Percentiles rank a stretch among this genome's conserved stretches.
Conservation (phyloP, 35 echinoderm and acorn worm genomes). For the Diadema setosum region DNA sequence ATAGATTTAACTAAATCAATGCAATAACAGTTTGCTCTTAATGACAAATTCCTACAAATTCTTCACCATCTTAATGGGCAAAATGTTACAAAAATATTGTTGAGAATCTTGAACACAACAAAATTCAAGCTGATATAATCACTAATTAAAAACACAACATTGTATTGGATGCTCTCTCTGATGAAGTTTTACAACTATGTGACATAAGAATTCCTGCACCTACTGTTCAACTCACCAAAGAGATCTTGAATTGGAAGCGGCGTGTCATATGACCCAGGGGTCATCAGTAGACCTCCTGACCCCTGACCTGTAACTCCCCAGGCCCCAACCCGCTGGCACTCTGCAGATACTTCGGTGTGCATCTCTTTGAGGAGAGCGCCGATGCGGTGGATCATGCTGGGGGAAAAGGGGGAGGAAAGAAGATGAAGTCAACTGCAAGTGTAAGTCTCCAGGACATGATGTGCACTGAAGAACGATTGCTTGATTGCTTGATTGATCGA, state of each 20-base stretch:
- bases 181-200: too few relatives aligned
- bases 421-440: neutral
- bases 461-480: neutral
- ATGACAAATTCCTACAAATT: too few relatives aligned
- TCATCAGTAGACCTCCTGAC: constrained; percentile 47
- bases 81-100: too few relatives aligned
- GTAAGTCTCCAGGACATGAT: neutral
- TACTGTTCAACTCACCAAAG: constrained; percentile 87
- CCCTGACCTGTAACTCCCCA: constrained; percentile 78
- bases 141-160: too few relatives aligned
- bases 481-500: neutral
- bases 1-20: too few relatives aligned
- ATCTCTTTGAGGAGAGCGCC: constrained; percentile 64
- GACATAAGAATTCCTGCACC: too few relatives aligned
- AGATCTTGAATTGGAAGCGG: constrained; percentile 56
- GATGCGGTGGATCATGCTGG: constrained; percentile 60
- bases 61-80: too few relatives aligned
- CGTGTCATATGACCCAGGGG: constrained; percentile 30
- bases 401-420: neutral
- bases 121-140: too few relatives aligned
- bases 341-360: constrained; percentile 57
- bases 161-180: too few relatives aligned
- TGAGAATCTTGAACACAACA: too few relatives aligned
- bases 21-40: too few relatives aligned
- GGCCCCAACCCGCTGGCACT: constrained; percentile 69